Conservation (phyloP, 2,113 vertebrate genomes). For the Aegotheles bennettii region DNA sequence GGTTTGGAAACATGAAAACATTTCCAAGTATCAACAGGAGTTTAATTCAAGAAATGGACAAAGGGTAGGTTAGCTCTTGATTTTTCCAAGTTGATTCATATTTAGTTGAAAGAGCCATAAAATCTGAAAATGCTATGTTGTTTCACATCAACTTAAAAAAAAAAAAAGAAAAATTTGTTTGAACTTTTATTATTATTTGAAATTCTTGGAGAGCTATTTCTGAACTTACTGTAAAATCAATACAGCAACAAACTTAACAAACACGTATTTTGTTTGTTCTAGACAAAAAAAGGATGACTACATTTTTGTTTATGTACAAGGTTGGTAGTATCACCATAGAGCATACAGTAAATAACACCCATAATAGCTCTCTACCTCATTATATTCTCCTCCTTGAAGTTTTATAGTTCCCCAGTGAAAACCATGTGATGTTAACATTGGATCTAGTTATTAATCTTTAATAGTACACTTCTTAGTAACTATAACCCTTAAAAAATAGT, state of each 20-base stretch:
- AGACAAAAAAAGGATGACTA: not conserved
- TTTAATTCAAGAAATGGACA: not conserved
- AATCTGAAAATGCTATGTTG: not conserved
- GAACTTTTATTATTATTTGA: not conserved
- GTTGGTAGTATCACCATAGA: not conserved
- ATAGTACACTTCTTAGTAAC: not conserved
- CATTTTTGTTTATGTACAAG: not conserved
- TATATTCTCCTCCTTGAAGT: not conserved
- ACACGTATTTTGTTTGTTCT: not conserved
- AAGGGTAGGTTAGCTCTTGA: not conserved
- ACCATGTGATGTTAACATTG: not conserved
- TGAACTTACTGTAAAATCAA: not conserved
- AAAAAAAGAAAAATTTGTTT: not conserved
- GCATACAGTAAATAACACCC: slow-evolving; percentile 1
- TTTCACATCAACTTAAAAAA: not conserved
- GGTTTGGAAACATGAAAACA: not conserved
- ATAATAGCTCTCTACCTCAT: slow-evolving; percentile 2
- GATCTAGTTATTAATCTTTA: not conserved
- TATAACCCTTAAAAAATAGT: not conserved
- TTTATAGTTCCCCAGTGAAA: slow-evolving; percentile 18
- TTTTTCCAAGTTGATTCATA: not conserved
- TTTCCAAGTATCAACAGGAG: not conserved
- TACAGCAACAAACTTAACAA: not conserved
- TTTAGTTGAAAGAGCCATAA: not conserved
- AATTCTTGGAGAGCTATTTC: not conserved